phyloP scores from a whole-genome alignment of 2,888 invertebrate genomes.

The Encarsia formosa region DNA sequence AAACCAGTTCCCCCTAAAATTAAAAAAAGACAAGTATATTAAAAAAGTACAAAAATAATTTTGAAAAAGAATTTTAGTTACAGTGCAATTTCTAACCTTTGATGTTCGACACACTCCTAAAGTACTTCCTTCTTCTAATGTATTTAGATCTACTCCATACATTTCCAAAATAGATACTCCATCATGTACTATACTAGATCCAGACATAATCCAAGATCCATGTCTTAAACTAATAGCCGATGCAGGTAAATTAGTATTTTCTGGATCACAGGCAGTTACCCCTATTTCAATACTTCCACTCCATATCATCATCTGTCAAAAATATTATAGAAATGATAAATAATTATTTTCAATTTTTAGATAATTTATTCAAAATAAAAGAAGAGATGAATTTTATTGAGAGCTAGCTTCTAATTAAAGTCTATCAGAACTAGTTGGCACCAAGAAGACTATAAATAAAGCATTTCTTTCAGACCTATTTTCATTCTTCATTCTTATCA shows the following conservation, averaged over 20 bases:
- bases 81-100: slow-evolving; percentile 53
- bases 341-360: background rate
- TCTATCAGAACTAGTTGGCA: background rate
- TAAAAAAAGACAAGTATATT: background rate
- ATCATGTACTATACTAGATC: slow-evolving; percentile 79
- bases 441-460: too few species aligned
- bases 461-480: too few species aligned
- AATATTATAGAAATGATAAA: background rate
- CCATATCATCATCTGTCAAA: slow-evolving; percentile 70
- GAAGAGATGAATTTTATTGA: background rate
- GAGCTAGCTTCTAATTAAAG: background rate
- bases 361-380: background rate
- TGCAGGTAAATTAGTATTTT: slow-evolving; percentile 65
- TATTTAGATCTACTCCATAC: slow-evolving; percentile 81
- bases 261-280: slow-evolving; percentile 67
- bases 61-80: slow-evolving; percentile 11
- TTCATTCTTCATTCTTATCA: too few species aligned
- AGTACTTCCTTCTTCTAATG: slow-evolving; percentile 75
- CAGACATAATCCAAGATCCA: slow-evolving; percentile 89
- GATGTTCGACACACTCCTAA: slow-evolving; percentile 81
- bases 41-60: background rate
- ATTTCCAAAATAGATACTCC: slow-evolving; percentile 76
- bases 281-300: slow-evolving; percentile 74
- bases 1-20: slow-evolving; percentile 72
- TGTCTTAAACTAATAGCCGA: slow-evolving; percentile 75